Conservation (phyloP, 2,888 invertebrate genomes). For the Brassicogethes aeneus region DNA sequence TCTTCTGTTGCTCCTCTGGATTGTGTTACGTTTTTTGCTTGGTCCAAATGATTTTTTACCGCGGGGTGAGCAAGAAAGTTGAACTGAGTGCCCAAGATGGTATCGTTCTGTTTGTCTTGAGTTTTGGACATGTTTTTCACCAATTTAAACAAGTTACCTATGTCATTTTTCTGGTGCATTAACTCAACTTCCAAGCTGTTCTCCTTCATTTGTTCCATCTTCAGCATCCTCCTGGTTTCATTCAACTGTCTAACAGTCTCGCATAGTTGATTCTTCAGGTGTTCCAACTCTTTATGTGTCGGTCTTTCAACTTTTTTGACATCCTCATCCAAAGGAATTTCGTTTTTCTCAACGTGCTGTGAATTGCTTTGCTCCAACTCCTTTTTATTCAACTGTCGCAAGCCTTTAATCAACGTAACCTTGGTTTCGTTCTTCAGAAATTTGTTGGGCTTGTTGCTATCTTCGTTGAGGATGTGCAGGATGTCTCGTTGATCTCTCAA, state of each 20-base stretch:
- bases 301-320: slow-evolving; percentile 3
- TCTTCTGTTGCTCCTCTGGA: background rate
- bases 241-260: slow-evolving; percentile 17
- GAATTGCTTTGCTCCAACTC: slow-evolving; percentile 4
- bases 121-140: background rate
- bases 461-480: slow-evolving; percentile 22
- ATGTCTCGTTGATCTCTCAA: slow-evolving; percentile 32
- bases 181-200: slow-evolving; percentile 20
- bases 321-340: slow-evolving; percentile 7
- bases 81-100: slow-evolving; percentile 2
- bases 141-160: slow-evolving; percentile 6
- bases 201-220: slow-evolving; percentile 18
- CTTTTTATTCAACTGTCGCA: slow-evolving; percentile 14
- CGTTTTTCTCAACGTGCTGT: background rate
- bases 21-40: background rate
- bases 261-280: slow-evolving; percentile 18
- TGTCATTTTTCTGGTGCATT: slow-evolving; percentile 18
- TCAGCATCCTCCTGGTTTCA: slow-evolving; percentile 17
- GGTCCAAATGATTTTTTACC: background rate
- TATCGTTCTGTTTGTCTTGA: background rate
- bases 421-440: slow-evolving; percentile 1
- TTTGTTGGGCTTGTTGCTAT: slow-evolving; percentile 1
- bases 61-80: background rate
- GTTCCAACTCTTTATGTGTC: slow-evolving; percentile 13
- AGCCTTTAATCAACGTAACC: slow-evolving; percentile 8